phyloP scores from a whole-genome alignment of 2,888 invertebrate species.

The Aphidius colemani region DNA sequence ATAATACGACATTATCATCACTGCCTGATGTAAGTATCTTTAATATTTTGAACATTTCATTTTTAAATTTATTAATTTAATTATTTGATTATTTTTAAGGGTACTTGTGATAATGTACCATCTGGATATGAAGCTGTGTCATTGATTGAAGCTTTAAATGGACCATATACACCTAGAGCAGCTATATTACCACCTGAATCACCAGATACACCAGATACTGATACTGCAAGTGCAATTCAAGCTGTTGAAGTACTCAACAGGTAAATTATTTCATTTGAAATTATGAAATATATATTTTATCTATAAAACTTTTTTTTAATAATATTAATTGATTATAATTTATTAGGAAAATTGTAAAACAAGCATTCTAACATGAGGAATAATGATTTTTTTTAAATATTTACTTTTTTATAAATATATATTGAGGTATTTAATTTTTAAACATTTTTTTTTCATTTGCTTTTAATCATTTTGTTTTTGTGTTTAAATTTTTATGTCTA shows the following conservation, averaged over 20 bases:
- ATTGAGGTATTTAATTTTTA: background rate
- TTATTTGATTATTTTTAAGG: slow-evolving; percentile 57
- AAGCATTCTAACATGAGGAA: slow-evolving; percentile 8
- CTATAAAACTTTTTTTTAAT: too few species aligned
- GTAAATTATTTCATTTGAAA: slow-evolving; percentile 32
- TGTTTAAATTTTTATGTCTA: too few species aligned
- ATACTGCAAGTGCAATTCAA: slow-evolving; percentile 66
- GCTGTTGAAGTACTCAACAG: slow-evolving; percentile 74
- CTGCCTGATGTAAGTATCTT: slow-evolving; percentile 66
- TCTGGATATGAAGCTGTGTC: slow-evolving; percentile 93
- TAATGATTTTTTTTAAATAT: background rate
- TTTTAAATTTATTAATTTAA: background rate
- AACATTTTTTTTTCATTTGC: too few species aligned
- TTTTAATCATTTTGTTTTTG: too few species aligned
- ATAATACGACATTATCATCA: slow-evolving; percentile 64
- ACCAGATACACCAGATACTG: slow-evolving; percentile 68
- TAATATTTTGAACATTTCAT: slow-evolving; percentile 31
- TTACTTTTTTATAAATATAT: background rate
- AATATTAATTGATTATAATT: background rate
- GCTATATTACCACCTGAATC: slow-evolving; percentile 59
- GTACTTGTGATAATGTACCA: slow-evolving; percentile 83
- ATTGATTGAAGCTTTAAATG: slow-evolving; percentile 93
- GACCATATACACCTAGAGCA: slow-evolving; percentile 72
- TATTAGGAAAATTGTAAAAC: background rate
- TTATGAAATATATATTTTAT: background rate